Conservation (phyloP, 2,888 invertebrate genomes). For the Baronia brevicornis region DNA sequence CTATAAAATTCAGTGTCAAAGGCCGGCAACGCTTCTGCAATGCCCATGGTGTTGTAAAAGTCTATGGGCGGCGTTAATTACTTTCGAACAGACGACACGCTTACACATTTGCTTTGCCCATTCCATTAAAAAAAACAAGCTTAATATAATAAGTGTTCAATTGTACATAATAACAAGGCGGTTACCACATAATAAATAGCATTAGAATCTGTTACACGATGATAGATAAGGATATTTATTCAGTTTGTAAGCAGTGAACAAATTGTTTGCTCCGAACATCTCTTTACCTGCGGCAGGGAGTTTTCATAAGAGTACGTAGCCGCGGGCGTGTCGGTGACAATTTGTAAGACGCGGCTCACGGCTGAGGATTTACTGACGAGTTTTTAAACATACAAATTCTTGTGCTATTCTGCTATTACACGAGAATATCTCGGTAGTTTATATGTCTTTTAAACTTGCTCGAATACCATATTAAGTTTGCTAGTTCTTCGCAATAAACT, state of each 20-base stretch:
- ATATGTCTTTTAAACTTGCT: constrained; percentile 9
- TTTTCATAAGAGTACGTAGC: constrained; percentile 63
- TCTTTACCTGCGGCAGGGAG: constrained; percentile 56
- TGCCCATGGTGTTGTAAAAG: no score
- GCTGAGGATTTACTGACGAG: constrained; percentile 58
- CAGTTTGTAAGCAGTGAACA: constrained; percentile 60
- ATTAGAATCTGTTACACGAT: constrained; percentile 40
- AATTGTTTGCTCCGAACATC: constrained; percentile 60
- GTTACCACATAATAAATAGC: constrained; percentile 32
- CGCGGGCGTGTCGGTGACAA: constrained; percentile 54
- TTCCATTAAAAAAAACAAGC: no score
- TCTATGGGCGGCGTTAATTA: no score
- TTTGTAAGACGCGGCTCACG: constrained; percentile 47
- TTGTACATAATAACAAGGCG: constrained; percentile 29
- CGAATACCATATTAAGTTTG: constrained; percentile 8
- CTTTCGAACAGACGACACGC: no score
- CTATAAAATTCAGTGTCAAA: no score
- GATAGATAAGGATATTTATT: constrained; percentile 61
- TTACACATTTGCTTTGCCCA: no score
- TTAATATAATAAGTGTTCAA: no score
- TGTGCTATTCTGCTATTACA: constrained; percentile 20
- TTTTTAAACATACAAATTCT: constrained; percentile 54
- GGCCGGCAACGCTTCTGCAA: no score
- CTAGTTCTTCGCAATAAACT: no score
- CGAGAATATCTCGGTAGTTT: constrained; percentile 11